phyloP scores from a whole-genome alignment of 2,113 vertebrate species.

The Gorsachius goisagi region DNA sequence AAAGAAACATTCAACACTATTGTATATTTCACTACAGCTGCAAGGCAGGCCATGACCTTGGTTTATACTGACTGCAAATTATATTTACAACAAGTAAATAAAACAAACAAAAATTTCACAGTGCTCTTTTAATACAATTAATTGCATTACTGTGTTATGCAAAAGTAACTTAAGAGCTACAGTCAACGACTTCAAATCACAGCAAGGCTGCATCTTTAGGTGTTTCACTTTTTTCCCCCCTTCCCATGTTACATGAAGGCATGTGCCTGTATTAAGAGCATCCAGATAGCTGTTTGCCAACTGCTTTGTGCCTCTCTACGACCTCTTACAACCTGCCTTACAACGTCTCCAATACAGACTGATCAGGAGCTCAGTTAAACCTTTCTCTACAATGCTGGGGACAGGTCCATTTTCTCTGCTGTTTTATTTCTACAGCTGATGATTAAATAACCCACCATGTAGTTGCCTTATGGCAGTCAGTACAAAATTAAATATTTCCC shows the following conservation, averaged over 20 bases:
- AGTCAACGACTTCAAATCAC: background rate
- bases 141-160: background rate
- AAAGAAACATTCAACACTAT: background rate
- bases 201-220: background rate
- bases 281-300: background rate
- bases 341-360: background rate
- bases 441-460: conserved; percentile 63
- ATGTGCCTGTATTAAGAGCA: background rate
- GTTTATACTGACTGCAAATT: background rate
- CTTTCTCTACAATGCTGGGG: background rate
- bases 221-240: background rate
- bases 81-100: background rate
- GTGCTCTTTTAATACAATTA: background rate
- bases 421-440: conserved; percentile 50
- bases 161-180: background rate
- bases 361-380: background rate
- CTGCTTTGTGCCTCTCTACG: background rate
- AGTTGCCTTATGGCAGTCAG: conserved; percentile 53
- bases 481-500: conserved; percentile 66
- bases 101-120: background rate
- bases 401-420: conserved; percentile 3
- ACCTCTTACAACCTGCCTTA: background rate
- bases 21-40: background rate
- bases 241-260: background rate
- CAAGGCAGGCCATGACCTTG: background rate